Percentiles rank a stretch among this genome's conserved stretches.
These are phyloP conservation scores for Amphiduros pacificus DNA, from an alignment of 2,888 invertebrate genomes.

Conservation along the genomic window DNA sequence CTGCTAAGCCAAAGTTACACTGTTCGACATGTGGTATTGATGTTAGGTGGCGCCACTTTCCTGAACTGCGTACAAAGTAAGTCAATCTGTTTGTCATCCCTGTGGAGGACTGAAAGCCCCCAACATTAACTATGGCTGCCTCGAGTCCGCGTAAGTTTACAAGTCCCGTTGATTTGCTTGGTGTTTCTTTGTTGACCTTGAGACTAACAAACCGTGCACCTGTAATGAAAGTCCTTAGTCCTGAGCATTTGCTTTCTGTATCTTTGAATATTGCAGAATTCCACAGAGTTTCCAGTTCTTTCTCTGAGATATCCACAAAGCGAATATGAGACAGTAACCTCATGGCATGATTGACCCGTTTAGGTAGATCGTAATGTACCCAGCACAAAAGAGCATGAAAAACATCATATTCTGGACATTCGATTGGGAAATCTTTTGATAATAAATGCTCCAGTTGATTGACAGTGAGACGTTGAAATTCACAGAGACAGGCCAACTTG, in stretches of 20 bases:
- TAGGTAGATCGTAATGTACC: conserved; percentile 62
- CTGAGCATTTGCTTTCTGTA: background rate
- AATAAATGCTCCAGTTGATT: conserved; percentile 69
- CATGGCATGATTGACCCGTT: conserved; percentile 59
- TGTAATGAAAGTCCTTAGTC: too few relatives aligned
- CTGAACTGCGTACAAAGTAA: conserved; percentile 65
- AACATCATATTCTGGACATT: conserved; percentile 69
- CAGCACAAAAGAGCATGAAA: conserved; percentile 67
- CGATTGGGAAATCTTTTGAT: conserved; percentile 71
- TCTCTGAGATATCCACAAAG: conserved; percentile 58
- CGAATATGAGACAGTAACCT: conserved; percentile 62
- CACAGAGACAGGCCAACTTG: conserved; percentile 67
- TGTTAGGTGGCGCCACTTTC: conserved; percentile 70
- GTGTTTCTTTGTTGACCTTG: background rate
- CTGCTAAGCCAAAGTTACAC: conserved; percentile 73
- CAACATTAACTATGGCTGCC: conserved; percentile 70
- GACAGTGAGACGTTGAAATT: conserved; percentile 67
- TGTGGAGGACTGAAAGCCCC: conserved; percentile 65
- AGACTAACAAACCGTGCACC: background rate
- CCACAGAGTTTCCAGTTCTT: conserved; percentile 24
- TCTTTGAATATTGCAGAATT: background rate
- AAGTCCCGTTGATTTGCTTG: conserved; percentile 46
- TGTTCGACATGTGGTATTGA: conserved; percentile 75
- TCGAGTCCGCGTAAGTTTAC: conserved; percentile 72
- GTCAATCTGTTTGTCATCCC: conserved; percentile 72